Percentiles rank a stretch among this genome's conserved stretches.
These are phyloP conservation scores for Hirundichthys speculiger DNA, from an alignment of 2,113 vertebrate genomes.

Conservation along the genomic window DNA sequence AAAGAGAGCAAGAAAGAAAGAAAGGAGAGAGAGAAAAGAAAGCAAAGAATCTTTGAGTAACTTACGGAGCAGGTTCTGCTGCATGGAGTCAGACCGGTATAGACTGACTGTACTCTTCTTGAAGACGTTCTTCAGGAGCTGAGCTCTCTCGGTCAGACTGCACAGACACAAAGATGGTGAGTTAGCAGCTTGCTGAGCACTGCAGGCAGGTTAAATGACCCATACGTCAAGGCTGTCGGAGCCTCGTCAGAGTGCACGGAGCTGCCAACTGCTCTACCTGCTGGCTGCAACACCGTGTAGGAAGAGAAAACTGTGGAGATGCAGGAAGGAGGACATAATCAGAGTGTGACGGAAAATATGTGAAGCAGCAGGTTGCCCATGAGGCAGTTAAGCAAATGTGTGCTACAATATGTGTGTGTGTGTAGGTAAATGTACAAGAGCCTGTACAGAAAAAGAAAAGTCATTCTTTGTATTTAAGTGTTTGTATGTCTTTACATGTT, in stretches of 20 bases:
- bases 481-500: slow-evolving; percentile 15
- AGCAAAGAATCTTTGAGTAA: slow-evolving; percentile 43
- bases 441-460: slow-evolving; percentile 3
- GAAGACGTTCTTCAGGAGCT: slow-evolving; percentile 98
- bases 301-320: slow-evolving; percentile 18
- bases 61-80: slow-evolving; percentile 97
- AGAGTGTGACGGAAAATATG: slow-evolving; percentile 17
- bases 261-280: slow-evolving; percentile 63
- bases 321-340: slow-evolving; percentile 8
- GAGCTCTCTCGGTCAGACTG: slow-evolving; percentile 94
- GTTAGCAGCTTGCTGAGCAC: slow-evolving; percentile 57
- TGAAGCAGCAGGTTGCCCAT: slow-evolving; percentile 18
- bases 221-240: slow-evolving; percentile 57
- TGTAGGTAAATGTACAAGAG: not conserved
- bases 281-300: slow-evolving; percentile 41
- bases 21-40: not conserved
- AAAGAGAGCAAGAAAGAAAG: not conserved
- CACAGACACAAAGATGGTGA: slow-evolving; percentile 44
- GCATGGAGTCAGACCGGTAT: slow-evolving; percentile 94
- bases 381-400: slow-evolving; percentile 15
- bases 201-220: slow-evolving; percentile 65
- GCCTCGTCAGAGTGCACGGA: slow-evolving; percentile 39
- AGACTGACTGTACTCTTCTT: slow-evolving; percentile 96
- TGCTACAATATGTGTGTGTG: slow-evolving; percentile 1
- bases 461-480: not conserved